These are phyloP conservation scores for Cnemophilus loriae DNA, from an alignment of 2,113 vertebrate species.

Conservation along the genomic window DNA sequence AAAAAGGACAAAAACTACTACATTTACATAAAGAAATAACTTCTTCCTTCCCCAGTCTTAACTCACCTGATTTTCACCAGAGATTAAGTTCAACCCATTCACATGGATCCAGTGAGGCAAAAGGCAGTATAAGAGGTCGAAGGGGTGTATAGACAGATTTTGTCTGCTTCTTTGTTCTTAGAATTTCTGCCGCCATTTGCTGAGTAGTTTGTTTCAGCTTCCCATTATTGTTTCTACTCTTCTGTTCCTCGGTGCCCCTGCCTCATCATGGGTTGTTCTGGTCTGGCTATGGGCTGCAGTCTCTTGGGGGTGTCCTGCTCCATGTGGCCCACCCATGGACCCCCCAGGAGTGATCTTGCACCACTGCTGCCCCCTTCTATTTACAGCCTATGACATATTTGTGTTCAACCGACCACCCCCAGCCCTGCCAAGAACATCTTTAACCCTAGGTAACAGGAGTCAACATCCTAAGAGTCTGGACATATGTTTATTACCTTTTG, in stretches of 20 bases:
- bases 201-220: not conserved
- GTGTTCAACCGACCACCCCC: accelerated
- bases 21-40: not conserved
- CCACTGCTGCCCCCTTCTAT: not conserved
- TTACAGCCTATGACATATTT: not conserved
- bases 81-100: not conserved
- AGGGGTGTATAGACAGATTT: accelerated
- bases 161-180: not conserved
- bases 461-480: not conserved
- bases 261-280: not conserved
- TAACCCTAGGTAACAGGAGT: not conserved
- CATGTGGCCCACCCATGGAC: accelerated
- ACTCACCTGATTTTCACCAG: not conserved
- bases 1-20: not conserved
- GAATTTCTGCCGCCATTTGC: not conserved
- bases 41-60: not conserved
- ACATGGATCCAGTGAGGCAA: not conserved
- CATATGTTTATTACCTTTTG: not conserved
- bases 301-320: not conserved
- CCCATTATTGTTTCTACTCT: not conserved
- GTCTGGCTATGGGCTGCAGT: not conserved
- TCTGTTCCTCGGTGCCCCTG: not conserved
- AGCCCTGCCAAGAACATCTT: not conserved
- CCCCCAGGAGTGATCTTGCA: not conserved
- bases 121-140: not conserved